Conservation (phyloP, 2,888 invertebrate genomes). For the Tetragonula carbonaria region DNA sequence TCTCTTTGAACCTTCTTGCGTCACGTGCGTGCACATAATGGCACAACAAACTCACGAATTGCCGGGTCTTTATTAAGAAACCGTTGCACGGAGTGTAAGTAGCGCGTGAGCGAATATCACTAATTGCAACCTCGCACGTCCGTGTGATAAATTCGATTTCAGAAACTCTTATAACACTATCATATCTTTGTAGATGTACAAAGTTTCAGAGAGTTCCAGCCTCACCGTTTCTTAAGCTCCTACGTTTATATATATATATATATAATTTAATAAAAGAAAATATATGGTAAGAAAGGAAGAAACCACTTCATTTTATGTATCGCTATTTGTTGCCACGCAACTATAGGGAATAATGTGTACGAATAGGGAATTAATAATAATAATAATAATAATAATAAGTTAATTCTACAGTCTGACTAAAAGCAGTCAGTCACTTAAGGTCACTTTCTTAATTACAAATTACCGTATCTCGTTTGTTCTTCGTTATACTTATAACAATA, state of each 20-base stretch:
- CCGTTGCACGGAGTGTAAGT: not conserved
- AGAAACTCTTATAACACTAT: slow-evolving; percentile 39
- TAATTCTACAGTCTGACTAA: slow-evolving; percentile 33
- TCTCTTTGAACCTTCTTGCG: not conserved
- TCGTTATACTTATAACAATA: not conserved
- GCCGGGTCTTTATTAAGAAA: not conserved
- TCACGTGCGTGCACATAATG: not conserved
- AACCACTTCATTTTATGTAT: slow-evolving; percentile 32
- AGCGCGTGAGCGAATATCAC: not conserved
- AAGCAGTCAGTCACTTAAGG: slow-evolving; percentile 9
- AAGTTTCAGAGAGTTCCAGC: slow-evolving; percentile 53
- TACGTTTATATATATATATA: slow-evolving; percentile 12
- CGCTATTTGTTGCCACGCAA: slow-evolving; percentile 4
- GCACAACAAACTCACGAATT: not conserved
- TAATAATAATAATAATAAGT: slow-evolving; percentile 37
- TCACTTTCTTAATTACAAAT: not conserved
- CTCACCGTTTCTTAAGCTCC: slow-evolving; percentile 50
- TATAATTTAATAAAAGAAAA: not conserved
- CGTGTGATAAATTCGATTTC: slow-evolving; percentile 17
- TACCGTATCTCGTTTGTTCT: not conserved
- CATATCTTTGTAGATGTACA: slow-evolving; percentile 35
- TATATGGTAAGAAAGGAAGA: slow-evolving; percentile 37
- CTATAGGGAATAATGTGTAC: slow-evolving; percentile 3
- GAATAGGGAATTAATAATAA: slow-evolving; percentile 5
- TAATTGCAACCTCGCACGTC: slow-evolving; percentile 20